Evolutionary conservation across 1,140 invertebrate species (phyloP).

Genomic region (Scaptomyza graminum): DNA sequence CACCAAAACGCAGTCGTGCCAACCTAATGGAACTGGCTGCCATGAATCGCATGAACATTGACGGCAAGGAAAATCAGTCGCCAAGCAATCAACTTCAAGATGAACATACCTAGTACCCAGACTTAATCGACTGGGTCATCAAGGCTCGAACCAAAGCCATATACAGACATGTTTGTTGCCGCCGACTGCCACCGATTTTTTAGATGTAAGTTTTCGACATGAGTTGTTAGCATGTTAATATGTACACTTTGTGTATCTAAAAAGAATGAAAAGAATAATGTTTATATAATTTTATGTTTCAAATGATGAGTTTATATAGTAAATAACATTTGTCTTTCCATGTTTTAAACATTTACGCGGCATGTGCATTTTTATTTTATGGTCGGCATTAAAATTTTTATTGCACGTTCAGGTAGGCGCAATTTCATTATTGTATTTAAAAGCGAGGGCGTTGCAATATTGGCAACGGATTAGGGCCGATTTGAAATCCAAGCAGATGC

Average conservation of each 20-base stretch:
- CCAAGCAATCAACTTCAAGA: slow-evolving; percentile 32
- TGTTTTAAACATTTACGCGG: slow-evolving; percentile 67
- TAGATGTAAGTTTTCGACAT: slow-evolving; percentile 53
- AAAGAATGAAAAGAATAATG: slow-evolving; percentile 23
- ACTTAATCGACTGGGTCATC: neutral
- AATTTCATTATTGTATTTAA: neutral
- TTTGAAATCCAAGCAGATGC: neutral
- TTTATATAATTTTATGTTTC: slow-evolving; percentile 30
- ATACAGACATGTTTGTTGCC: slow-evolving; percentile 28
- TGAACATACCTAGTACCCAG: slow-evolving; percentile 41
- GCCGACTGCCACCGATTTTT: slow-evolving; percentile 58
- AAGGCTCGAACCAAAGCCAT: slow-evolving; percentile 51
- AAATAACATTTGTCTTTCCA: slow-evolving; percentile 75
- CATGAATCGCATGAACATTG: slow-evolving; percentile 57
- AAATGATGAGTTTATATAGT: slow-evolving; percentile 31
- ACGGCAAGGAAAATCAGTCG: slow-evolving; percentile 70
- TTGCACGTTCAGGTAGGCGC: slow-evolving; percentile 22
- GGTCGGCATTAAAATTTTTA: neutral
- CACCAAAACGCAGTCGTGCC: slow-evolving; percentile 58
- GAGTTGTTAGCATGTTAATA: slow-evolving; percentile 12
- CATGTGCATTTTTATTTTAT: slow-evolving; percentile 17
- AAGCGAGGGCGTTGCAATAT: neutral
- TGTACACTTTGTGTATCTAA: slow-evolving; percentile 62
- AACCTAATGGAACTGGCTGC: slow-evolving; percentile 73
- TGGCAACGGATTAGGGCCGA: neutral